Percentiles rank a stretch among this genome's conserved stretches.
Conservation (phyloP, 1,140 invertebrate species). For the Anastatus disparis region DNA sequence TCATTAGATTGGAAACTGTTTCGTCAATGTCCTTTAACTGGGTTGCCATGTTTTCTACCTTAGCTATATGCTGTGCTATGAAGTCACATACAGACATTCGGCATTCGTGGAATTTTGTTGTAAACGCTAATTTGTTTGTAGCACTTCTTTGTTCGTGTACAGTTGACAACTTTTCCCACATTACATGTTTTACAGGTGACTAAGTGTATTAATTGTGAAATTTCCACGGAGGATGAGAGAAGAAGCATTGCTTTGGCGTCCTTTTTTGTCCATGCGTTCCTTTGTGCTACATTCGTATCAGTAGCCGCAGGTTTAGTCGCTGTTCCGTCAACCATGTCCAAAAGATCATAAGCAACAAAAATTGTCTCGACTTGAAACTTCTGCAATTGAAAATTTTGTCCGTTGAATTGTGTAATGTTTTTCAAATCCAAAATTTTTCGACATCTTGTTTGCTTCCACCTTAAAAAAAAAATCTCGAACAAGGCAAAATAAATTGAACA, state of each 20-base stretch:
- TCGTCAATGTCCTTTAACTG: constrained; percentile 4
- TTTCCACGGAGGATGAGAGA: background rate
- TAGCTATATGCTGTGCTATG: too few relatives aligned
- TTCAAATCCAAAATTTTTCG: too few relatives aligned
- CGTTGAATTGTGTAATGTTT: background rate
- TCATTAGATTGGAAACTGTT: constrained; percentile 1
- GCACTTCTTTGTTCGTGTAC: constrained; percentile 15
- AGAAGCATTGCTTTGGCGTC: constrained; percentile 10
- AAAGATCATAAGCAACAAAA: too few relatives aligned
- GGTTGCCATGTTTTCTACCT: too few relatives aligned
- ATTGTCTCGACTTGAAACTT: too few relatives aligned
- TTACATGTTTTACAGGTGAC: background rate
- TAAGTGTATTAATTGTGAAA: background rate
- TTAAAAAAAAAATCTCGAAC: too few relatives aligned
- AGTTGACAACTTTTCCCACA: background rate
- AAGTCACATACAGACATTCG: too few relatives aligned
- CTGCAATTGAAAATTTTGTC: too few relatives aligned
- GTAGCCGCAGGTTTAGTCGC: background rate
- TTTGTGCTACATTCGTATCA: background rate
- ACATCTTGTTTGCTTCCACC: too few relatives aligned
- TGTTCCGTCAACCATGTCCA: background rate
- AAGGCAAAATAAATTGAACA: too few relatives aligned
- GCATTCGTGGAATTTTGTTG: too few relatives aligned
- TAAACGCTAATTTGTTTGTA: background rate
- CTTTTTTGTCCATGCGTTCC: background rate